Evolutionary conservation across 64 coral and sea anemone species (phyloP), one percentile per base, ranked within the genome.

Genomic region (Stylophora pistillata): DNA sequence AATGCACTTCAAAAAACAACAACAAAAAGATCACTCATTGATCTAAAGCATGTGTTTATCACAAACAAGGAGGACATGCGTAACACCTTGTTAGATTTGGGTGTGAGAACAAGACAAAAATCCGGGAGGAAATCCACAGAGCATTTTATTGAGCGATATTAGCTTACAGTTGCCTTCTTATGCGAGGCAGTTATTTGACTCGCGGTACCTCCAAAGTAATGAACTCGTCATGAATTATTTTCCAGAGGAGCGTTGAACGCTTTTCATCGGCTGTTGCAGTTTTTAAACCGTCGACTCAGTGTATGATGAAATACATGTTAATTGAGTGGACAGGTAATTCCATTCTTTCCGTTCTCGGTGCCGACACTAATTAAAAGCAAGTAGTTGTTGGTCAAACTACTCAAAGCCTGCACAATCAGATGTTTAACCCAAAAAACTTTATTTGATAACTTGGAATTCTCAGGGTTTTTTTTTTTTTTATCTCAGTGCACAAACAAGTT

Each of bases 331-430:
- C 18, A 33, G 9, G 32, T 18, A 65, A 68, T 69, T 66, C 80
- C 80, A 66, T 54, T 33, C 30, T 69, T 84, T 84, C 60, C 80
- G 80, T 63, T 63, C 13, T 69, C 23, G 58, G 80, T 84, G 80
- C 80, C 61, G 80, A 84, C 80, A 84, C 80, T 84, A 84, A 84
- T 84, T 84, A 69, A 84, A 69, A 68, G 80, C 60, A 68, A 63
- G 80, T 84, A 84, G 68, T 65, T 69, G 80, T 34, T 47, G 37
- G 3, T 7, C 37, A 14, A 68, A 68, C 60, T 69, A 69, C 68
- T 84, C n/a, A 63, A 31, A 69, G 33, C 30, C 80, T 33, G 53
- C 52, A 84, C 55, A 27, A 13, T 31, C 14, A 69, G 80, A 68
- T 11, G 0, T 53, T 61, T 68, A 31, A 23, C 10, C 9, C 41